These are phyloP conservation scores for Phalanger gymnotis DNA, from an alignment of 2,797 vertebrate species.

Conservation along the genomic window DNA sequence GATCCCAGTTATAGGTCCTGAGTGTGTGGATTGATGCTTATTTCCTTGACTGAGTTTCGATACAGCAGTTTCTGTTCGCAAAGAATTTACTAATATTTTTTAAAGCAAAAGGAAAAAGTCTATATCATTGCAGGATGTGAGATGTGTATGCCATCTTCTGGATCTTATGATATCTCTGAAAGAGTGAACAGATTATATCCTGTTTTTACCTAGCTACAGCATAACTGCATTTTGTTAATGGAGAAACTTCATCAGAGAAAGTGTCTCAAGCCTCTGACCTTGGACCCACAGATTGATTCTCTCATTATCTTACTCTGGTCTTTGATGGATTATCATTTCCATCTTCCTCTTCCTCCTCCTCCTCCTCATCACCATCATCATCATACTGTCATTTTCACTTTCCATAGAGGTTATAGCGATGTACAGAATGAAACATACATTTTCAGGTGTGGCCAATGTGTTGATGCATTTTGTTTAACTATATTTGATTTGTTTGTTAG, in stretches of 20 bases:
- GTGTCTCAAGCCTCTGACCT: not conserved
- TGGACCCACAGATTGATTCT: not conserved
- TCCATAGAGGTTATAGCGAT: not conserved
- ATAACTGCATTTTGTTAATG: constrained; percentile 18
- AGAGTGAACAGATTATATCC: constrained; percentile 57
- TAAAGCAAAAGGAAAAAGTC: constrained; percentile 44
- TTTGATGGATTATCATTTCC: not conserved
- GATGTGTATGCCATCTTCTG: constrained; percentile 50
- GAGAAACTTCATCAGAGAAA: not conserved
- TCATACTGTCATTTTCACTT: not conserved
- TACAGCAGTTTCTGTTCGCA: constrained; percentile 67
- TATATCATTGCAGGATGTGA: not conserved
- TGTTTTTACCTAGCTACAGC: constrained; percentile 22
- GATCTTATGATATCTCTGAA: constrained; percentile 68
- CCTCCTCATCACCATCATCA: not conserved
- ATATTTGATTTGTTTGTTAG: not conserved
- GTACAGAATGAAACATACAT: not conserved
- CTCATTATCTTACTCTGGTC: not conserved
- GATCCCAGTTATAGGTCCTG: not conserved
- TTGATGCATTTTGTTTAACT: not conserved
- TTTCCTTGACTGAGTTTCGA: constrained; percentile 40
- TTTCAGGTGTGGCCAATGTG: not conserved
- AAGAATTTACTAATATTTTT: constrained; percentile 50
- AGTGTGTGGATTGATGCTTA: constrained; percentile 10
- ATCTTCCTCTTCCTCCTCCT: not conserved